Evolutionary conservation across 2,888 invertebrate genomes (phyloP).

Genomic region (Ophion costatus): DNA sequence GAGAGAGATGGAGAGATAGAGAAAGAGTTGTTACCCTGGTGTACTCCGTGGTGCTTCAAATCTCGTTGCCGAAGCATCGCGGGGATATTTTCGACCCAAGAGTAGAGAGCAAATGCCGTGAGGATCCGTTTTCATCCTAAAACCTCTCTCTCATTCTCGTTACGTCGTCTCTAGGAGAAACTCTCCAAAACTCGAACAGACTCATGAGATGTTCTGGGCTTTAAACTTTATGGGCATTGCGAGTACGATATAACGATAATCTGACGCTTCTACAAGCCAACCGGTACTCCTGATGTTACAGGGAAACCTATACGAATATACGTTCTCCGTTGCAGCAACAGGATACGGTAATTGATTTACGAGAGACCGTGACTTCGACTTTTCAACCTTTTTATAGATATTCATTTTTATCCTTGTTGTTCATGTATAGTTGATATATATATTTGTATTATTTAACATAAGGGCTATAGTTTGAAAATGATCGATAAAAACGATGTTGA

Average conservation of each 20-base stretch:
- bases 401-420: background rate
- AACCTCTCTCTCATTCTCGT: constrained; percentile 20
- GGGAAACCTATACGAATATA: constrained; percentile 27
- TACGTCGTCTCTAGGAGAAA: constrained; percentile 13
- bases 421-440: background rate
- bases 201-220: constrained; percentile 59
- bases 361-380: background rate
- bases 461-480: too few species aligned
- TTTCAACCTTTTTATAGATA: background rate
- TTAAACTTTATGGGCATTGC: constrained; percentile 60
- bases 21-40: constrained; percentile 19
- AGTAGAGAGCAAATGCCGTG: constrained; percentile 36
- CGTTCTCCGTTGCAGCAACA: constrained; percentile 33
- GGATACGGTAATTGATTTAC: constrained; percentile 54
- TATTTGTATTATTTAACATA: background rate
- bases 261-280: constrained; percentile 11
- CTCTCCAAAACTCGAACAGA: constrained; percentile 52
- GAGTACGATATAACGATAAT: constrained; percentile 50
- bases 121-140: constrained; percentile 48
- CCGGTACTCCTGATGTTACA: constrained; percentile 28
- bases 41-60: constrained; percentile 29
- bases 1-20: background rate
- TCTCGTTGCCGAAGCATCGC: constrained; percentile 51
- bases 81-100: constrained; percentile 36
- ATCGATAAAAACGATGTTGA: too few species aligned